Base-by-base conservation (phyloP, 2,113 vertebrate species). In the Lanius ludovicianus region DNA sequence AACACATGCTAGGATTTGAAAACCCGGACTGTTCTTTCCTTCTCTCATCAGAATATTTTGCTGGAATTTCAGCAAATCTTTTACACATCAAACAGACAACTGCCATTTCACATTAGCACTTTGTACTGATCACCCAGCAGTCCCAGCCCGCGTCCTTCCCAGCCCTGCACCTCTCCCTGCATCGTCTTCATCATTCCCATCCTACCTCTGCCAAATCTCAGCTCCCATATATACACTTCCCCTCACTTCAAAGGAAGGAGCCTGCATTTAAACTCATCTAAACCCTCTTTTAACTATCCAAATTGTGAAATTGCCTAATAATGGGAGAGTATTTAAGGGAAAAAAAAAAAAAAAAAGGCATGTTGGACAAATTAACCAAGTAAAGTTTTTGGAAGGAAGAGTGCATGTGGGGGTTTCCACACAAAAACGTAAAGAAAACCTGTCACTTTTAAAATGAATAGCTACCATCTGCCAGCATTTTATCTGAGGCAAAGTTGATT, bases 381-480 rank as follows among this genome's bases (percentile, higher is more conserved):
- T 79, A 56, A 96, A 97, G 93, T 97, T 98, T 98, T 97, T 95
- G 89, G 85, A 97, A 69, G 62, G 84, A 96, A 95, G 52, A 37
- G 46, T 63, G 78, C 49, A 20, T 80, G 90, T 55, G 94, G 76
- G 95, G 96, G 94, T 95, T 96, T 97, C 92, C 90, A 94, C 71
- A 89, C 84, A 96, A 96, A 96, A 96, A 93, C 46, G 31, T 96
- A 97, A 96, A 95, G 91, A 97, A 97, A 98, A 97, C 93, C 86
- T 96, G 98, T 96, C 92, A 97, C 91, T 97, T 89, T 96, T 96
- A 86, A 97, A 97, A 95, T 94, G 90, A 96, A 97, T 97, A 96
- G 97, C 95, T 97, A 96, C 97, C 97, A 98, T 98, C 97, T 98
- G 97, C 88, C 96, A 97, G 85, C 85, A 84, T 97, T 98, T 98